Conservation (phyloP, 2,797 vertebrate species). For the Loris lydekkerianus region DNA sequence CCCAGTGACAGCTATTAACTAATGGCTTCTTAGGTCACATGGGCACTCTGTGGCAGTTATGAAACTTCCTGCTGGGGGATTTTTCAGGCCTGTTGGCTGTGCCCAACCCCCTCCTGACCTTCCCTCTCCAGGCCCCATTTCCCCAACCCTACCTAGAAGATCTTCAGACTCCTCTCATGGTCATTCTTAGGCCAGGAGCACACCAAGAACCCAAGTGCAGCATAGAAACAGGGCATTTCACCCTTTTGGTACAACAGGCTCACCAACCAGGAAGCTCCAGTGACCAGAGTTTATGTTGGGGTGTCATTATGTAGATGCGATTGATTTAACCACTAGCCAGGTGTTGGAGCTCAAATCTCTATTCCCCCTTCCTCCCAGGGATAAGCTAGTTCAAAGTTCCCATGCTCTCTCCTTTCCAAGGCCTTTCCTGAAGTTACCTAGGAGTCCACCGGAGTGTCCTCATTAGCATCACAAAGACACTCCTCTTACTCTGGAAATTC, state of each 20-base stretch:
- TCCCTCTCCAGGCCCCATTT: too few species aligned
- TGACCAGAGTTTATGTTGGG: background rate
- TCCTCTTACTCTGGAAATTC: background rate
- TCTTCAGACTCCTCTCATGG: too few species aligned
- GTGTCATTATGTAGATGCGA: background rate
- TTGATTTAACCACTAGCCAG: background rate
- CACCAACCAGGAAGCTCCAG: background rate
- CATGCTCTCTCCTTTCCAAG: background rate
- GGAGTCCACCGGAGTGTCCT: background rate
- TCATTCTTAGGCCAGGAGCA: too few species aligned
- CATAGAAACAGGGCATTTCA: too few species aligned
- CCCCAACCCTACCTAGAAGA: too few species aligned
- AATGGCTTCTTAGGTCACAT: too few species aligned
- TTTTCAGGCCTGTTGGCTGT: too few species aligned
- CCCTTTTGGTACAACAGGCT: background rate
- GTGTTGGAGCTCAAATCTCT: background rate
- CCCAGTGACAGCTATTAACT: too few species aligned
- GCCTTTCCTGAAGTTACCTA: background rate
- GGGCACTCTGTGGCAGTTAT: too few species aligned
- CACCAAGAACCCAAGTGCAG: too few species aligned
- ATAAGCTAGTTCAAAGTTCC: background rate
- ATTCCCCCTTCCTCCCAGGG: background rate
- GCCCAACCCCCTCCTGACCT: too few species aligned
- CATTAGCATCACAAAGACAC: background rate
- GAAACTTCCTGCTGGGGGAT: too few species aligned